A percentile compares a stretch with the other conserved stretches of the same genome.
These are phyloP conservation scores for Mayetiola destructor DNA, from an alignment of 2,888 invertebrate species.

Conservation along the genomic window DNA sequence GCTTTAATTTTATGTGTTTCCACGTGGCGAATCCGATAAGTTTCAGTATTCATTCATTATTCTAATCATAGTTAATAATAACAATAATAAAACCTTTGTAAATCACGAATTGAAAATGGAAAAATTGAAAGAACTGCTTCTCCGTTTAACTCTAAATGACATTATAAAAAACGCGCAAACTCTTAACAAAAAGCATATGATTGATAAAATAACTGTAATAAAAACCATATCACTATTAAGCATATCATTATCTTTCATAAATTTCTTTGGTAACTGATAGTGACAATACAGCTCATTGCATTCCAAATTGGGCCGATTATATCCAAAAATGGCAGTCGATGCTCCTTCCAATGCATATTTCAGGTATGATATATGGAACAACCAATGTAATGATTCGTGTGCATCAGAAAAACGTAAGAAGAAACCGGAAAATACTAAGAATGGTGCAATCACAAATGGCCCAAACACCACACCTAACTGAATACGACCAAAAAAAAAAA, in stretches of 20 bases:
- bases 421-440: constrained; percentile 83
- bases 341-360: constrained; percentile 80
- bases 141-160: constrained; percentile 40
- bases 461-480: constrained; percentile 84
- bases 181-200: constrained; percentile 47
- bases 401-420: constrained; percentile 74
- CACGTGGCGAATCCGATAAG: too few relatives aligned
- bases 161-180: constrained; percentile 52
- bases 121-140: too few relatives aligned
- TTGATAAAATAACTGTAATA: constrained; percentile 48
- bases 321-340: constrained; percentile 68
- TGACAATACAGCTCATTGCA: constrained; percentile 68
- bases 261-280: constrained; percentile 49
- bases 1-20: too few relatives aligned
- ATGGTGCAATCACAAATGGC: constrained; percentile 73
- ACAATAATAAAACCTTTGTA: not conserved
- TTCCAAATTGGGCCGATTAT: constrained; percentile 54
- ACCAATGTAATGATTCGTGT: constrained; percentile 61
- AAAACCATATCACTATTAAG: constrained; percentile 47
- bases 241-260: constrained; percentile 64
- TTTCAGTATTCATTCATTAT: too few relatives aligned
- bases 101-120: too few relatives aligned
- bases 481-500: constrained; percentile 26
- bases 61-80: too few relatives aligned
- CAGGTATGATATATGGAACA: constrained; percentile 76